Base-by-base conservation (phyloP, 2,113 vertebrate genomes). In the Datnioides undecimradiatus region DNA sequence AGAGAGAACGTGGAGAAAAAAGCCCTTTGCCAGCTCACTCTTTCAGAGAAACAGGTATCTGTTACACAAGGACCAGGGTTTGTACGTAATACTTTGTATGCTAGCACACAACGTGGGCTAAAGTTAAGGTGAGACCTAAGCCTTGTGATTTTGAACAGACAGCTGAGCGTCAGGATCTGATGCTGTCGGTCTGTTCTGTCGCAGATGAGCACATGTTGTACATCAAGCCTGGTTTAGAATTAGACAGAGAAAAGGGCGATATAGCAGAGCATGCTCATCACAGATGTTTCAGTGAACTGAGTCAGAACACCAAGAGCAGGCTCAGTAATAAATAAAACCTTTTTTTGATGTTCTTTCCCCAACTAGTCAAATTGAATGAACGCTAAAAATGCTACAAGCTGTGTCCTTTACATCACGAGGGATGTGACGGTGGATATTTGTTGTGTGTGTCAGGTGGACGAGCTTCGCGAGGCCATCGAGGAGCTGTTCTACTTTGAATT, bases 401-500 rank as follows among this genome's bases (percentile, higher is more conserved):
- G 34, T 16, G 12, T 2, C 2, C 41, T 1, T 66, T 27, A n/a
- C 29, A 54, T 60, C 6, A 6, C 6, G 25, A 2, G 2, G 16
- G 1, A 21, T 65, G 17, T 58, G 13, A 52, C 54, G 8, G 0
- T 45, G 17, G 12, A 38, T 65, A 9, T 72, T 10, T 58, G 10
- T 54, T 25, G 10, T 87, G 36, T 71, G 17, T 41, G 3, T 55
- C 76, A 97, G 97, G 95, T 97, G 72, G 96, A 97, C 25, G 92
- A 95, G 83, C 94, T 98, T 21, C 95, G 95, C 13, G 95, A 96
- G 80, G 97, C 97, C 52, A 96, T 98, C 1, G 97, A 98, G 81
- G 97, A 97, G 86, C 91, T 98, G 14, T 98, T 97, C 90, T 98
- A 97, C 94, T 98, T 97, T 91, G 97, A 98, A 79, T 98, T 98